Base-by-base conservation (phyloP, 2,797 vertebrate species). In the Catharus ustulatus region DNA sequence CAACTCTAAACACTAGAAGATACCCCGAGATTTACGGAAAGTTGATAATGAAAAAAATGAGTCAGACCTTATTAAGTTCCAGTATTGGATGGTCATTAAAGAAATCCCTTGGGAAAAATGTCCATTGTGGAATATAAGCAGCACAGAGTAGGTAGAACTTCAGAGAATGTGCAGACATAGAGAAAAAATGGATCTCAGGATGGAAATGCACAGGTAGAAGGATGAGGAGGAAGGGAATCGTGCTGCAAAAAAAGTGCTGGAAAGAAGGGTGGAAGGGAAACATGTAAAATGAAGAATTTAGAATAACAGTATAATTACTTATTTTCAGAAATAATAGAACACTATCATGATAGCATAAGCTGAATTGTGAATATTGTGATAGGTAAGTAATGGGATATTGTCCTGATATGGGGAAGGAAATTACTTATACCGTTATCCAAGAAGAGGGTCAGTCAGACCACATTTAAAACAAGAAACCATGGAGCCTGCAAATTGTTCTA, bases 401-500 rank as follows among this genome's bases (percentile, higher is more conserved):
- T 89, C 38, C 40, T 42, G 17, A 45, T 71, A 54, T 0, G 3
- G 49, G 23, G 52, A 61, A 82, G 49, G 77, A 85, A 95, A 38
- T 5, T 1, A 23, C 40, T 36, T 68, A 5, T 23, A n/a, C 10
- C 36, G 57, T 90, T 87, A 61, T 72, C 34, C 40, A 64, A 79
- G 80, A 68, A 58, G 42, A 90, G 43, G 80, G 45, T 66, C 61
- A 43, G 43, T 63, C 69, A 79, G n/a, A 87, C 57, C 36, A 58
- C 58, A 57, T 83, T 77, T 80, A 40, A 92, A 95, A 54, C 61
- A 68, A 93, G 78, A 74, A 94, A 64, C 34, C 76, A 1, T 27
- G 19, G 45, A 87, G 77, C 45, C 57, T 91, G 43, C 43, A 94
- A 72, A 80, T 52, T 66, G 91, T 80, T 93, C 63, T 92, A 88